Evolutionary conservation across 2,888 invertebrate genomes (phyloP).

Genomic region (Chrysolina americana): DNA sequence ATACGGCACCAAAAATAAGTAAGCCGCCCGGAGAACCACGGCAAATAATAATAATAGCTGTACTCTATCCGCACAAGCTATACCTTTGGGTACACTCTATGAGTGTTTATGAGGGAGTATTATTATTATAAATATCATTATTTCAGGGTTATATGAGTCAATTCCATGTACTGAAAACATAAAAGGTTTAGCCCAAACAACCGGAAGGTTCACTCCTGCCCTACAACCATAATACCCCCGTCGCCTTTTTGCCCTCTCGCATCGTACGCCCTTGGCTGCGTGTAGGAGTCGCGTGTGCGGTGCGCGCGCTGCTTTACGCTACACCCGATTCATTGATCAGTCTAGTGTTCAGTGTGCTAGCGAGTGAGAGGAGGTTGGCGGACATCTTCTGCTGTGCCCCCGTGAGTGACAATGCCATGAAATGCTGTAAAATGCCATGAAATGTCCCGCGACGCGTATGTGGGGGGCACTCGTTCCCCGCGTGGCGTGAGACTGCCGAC

Average conservation of each 20-base stretch:
- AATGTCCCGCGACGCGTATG: conserved; percentile 78
- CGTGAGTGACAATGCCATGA: conserved; percentile 45
- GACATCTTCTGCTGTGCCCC: conserved; percentile 61
- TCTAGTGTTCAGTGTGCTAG: conserved; percentile 49
- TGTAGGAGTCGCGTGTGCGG: conserved; percentile 50
- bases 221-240: background rate
- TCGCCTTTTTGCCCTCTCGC: background rate
- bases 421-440: conserved; percentile 65
- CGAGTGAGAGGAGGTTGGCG: conserved; percentile 49
- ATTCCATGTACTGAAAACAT: too few relatives aligned
- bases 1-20: too few relatives aligned
- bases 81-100: too few relatives aligned
- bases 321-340: conserved; percentile 71
- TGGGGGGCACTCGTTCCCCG: conserved; percentile 78
- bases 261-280: conserved; percentile 32
- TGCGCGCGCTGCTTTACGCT: conserved; percentile 66
- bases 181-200: too few relatives aligned
- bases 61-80: too few relatives aligned
- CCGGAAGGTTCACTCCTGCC: background rate
- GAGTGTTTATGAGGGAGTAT: too few relatives aligned
- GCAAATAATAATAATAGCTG: too few relatives aligned
- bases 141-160: too few relatives aligned
- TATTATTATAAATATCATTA: too few relatives aligned
- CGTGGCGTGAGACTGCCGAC: conserved; percentile 85
- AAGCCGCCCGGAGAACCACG: too few relatives aligned